phyloP scores from a whole-genome alignment of 1,140 invertebrate genomes.

The Brachionus rotundiformis region DNA sequence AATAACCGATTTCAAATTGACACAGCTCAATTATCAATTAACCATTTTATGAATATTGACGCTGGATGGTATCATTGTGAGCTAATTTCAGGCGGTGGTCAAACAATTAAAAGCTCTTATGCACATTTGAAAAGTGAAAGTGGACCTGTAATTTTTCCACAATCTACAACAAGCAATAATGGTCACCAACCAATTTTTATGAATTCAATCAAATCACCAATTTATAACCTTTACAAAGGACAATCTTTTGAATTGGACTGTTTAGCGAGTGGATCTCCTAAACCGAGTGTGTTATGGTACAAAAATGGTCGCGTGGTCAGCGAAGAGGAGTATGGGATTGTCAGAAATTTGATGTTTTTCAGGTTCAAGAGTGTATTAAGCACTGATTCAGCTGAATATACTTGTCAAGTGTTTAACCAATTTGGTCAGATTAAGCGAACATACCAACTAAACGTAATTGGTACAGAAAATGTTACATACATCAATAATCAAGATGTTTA shows the following conservation, averaged over 20 bases:
- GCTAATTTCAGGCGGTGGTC: neutral
- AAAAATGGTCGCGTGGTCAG: neutral
- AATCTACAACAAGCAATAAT: neutral
- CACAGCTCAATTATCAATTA: neutral
- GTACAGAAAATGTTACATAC: neutral
- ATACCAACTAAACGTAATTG: neutral
- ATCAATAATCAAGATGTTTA: neutral
- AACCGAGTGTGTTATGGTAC: neutral
- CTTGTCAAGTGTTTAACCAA: constrained; percentile 24
- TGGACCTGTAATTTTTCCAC: neutral
- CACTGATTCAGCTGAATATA: neutral
- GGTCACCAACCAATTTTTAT: neutral
- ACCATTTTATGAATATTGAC: neutral
- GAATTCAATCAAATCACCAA: neutral
- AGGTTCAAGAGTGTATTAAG: neutral
- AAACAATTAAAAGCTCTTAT: neutral
- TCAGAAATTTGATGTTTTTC: neutral
- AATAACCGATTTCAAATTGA: neutral
- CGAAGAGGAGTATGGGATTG: constrained; percentile 5
- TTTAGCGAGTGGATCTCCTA: neutral
- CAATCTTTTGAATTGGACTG: neutral
- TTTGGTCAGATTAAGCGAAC: neutral
- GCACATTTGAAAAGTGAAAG: neutral
- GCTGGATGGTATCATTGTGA: neutral
- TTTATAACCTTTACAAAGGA: neutral